Base-by-base conservation (phyloP, 2,113 vertebrate genomes). In the Hyperoodon ampullatus region DNA sequence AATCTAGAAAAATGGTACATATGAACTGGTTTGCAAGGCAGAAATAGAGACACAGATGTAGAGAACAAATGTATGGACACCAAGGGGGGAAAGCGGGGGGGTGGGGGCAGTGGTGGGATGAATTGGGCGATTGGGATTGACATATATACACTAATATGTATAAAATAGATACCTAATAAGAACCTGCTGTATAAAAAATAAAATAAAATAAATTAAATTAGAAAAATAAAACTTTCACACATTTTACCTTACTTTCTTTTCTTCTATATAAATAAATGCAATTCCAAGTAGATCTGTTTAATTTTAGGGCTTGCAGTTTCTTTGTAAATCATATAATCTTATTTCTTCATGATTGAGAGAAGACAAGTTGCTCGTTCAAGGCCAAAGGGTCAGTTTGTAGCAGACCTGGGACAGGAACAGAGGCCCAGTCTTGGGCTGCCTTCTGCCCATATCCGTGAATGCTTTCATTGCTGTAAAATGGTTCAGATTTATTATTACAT, bases 271-370 rank as follows among this genome's bases (percentile, higher is more conserved):
- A 35, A 13, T 44, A 70, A 80, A 24, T 58, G 77, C 39, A 7
- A 42, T 63, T 85, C 35, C 33, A 71, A 92, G 88, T 55, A 88
- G 53, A 23, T 84, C 6, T 42, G 5, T 87, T 81, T 96, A 65
- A 92, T 77, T 75, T 66, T 81, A 53, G 55, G 26, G 3, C 9
- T 90, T 86, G 30, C 23, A 72, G 28, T 28, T 42, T 15, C 50
- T 86, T 55, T 83, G 26, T 65, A 92, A 85, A 53, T 68, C 21
- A 86, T 19, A 23, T 15, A 42, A n/a, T 95, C 30, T 93, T 84
- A 39, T 12, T 55, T 66, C 9, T 89, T 93, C 35, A 44, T 84
- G 77, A 95, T 26, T 24, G 60, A 68, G 28, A 77, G 77, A 88
- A 33, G 47, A 58, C 6, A 50, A 93, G 21, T 5, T 35, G 12